Percentiles rank a stretch among this genome's conserved stretches.
Evolutionary conservation across 2,888 invertebrate species (phyloP).

Genomic region (Acronicta leporina): DNA sequence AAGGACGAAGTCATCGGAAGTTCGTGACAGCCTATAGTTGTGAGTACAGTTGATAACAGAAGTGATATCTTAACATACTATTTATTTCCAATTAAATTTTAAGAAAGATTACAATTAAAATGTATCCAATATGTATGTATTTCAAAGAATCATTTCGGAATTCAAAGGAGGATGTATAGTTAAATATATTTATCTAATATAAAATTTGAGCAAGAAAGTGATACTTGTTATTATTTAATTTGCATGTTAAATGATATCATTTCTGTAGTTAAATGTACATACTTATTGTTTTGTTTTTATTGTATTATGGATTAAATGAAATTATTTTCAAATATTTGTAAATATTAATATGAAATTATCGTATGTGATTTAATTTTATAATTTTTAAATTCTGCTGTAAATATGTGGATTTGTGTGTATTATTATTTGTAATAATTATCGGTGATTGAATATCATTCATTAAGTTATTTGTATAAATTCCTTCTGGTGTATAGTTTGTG

Average conservation of each 20-base stretch:
- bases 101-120: constrained; percentile 21
- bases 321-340: constrained; percentile 73
- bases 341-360: constrained; percentile 73
- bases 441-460: constrained; percentile 71
- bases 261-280: constrained; percentile 34
- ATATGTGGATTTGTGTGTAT: constrained; percentile 84
- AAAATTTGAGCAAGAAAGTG: constrained; percentile 8
- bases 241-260: constrained; percentile 14
- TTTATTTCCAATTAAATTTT: constrained; percentile 10
- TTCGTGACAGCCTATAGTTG: constrained; percentile 31
- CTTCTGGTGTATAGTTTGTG: constrained; percentile 84
- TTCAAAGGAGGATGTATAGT: constrained; percentile 25
- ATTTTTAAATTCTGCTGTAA: constrained; percentile 75
- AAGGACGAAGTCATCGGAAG: constrained; percentile 28
- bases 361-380: constrained; percentile 79
- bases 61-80: constrained; percentile 17
- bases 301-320: constrained; percentile 52
- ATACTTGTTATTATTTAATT: constrained; percentile 19
- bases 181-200: constrained; percentile 23
- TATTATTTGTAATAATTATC: constrained; percentile 70
- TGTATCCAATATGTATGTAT: neutral
- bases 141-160: neutral
- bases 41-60: constrained; percentile 35
- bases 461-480: constrained; percentile 81
- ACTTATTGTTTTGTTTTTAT: constrained; percentile 49